phyloP scores from a whole-genome alignment of 2,797 vertebrate genomes.

The Sorex maritimensis region DNA sequence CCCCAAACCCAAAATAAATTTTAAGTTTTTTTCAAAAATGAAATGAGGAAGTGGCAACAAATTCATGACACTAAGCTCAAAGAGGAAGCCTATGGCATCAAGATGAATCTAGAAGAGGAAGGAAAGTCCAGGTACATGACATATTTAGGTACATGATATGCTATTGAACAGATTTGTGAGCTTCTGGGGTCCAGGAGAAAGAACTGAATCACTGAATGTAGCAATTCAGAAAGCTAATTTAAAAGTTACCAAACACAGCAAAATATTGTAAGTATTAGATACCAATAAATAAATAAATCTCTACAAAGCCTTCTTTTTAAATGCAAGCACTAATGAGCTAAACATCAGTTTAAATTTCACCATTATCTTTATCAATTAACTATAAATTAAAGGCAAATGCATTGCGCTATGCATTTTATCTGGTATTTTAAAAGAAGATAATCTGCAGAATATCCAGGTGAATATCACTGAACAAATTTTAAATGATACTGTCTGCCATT shows the following conservation, averaged over 20 bases:
- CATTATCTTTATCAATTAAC: constrained; percentile 31
- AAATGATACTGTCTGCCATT: constrained; percentile 47
- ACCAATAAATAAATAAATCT: constrained; percentile 30
- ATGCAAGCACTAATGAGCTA: background rate
- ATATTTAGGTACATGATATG: background rate
- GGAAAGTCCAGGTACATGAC: background rate
- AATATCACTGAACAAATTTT: constrained; percentile 50
- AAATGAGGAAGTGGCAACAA: no score
- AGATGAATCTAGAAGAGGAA: constrained; percentile 4
- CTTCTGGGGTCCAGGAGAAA: background rate
- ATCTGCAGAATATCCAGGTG: background rate
- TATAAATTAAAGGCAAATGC: background rate
- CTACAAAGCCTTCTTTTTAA: background rate
- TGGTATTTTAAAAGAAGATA: background rate
- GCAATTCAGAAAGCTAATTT: constrained; percentile 9
- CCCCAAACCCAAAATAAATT: no score
- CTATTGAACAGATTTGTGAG: background rate
- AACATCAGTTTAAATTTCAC: constrained; percentile 44
- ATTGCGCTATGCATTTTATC: background rate
- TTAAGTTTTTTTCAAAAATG: no score
- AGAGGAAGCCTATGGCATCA: constrained; percentile 22
- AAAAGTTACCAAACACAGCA: constrained; percentile 8
- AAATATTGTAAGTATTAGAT: constrained; percentile 44
- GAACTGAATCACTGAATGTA: background rate
- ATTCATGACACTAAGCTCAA: no score